These are phyloP conservation scores for Melipona beecheii DNA, from an alignment of 2,888 invertebrate genomes.

Conservation along the genomic window DNA sequence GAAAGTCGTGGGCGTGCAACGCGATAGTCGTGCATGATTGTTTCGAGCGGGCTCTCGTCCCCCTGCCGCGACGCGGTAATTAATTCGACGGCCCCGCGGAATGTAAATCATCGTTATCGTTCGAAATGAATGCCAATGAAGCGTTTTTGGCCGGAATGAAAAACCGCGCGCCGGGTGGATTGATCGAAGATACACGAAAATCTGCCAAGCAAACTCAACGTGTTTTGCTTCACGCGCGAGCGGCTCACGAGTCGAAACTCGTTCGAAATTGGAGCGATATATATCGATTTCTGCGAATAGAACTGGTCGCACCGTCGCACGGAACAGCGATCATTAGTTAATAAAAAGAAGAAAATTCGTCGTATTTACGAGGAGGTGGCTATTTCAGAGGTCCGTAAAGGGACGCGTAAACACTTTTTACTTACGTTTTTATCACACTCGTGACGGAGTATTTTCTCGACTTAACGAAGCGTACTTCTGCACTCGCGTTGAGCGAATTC, in stretches of 20 bases:
- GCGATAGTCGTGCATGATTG: constrained; percentile 17
- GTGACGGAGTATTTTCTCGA: too few species aligned
- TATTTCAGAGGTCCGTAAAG: too few species aligned
- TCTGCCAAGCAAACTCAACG: background rate
- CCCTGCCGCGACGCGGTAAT: constrained; percentile 11
- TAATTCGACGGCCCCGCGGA: constrained; percentile 30
- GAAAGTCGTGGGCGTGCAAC: constrained; percentile 33
- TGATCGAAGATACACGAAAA: background rate
- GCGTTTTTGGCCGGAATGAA: background rate
- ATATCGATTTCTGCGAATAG: background rate
- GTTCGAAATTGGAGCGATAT: constrained; percentile 6
- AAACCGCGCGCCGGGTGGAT: background rate
- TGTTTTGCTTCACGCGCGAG: background rate
- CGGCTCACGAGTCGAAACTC: background rate
- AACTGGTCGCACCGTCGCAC: too few species aligned
- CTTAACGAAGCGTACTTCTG: too few species aligned
- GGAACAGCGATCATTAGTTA: too few species aligned
- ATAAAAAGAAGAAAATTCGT: too few species aligned
- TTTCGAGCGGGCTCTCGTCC: constrained; percentile 9
- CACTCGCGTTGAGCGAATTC: too few species aligned
- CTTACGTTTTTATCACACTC: too few species aligned
- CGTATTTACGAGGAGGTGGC: too few species aligned
- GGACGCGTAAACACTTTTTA: too few species aligned
- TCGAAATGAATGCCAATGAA: constrained; percentile 17
- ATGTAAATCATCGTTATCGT: constrained; percentile 32